Base-by-base conservation (phyloP, 1,140 invertebrate genomes). In the Trinorchestia longiramus region DNA sequence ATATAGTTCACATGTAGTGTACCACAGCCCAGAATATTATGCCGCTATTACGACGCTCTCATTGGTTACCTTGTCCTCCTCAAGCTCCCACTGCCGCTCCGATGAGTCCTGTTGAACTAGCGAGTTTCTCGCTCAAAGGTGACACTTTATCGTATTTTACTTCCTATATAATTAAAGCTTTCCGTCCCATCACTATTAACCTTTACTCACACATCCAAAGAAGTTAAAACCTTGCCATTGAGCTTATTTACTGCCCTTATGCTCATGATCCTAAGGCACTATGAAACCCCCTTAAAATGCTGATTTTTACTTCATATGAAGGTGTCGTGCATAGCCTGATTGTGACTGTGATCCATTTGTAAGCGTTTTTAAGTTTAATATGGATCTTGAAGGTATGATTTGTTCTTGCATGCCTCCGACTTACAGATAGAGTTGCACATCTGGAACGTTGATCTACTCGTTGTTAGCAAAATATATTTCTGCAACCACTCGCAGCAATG, bases 51-150 rank as follows among this genome's bases (percentile, higher is more conserved):
- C 62, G 62, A 11, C 8, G 28, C 62, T 77, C 62, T 77, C 62
- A 77, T 28, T 77, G 62, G 62, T 77, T 77, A 77, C 62, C 88
- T 96, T 95, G n/a, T 43, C 40, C 53, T 95, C 87, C 28, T 40
- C 43, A 94, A 97, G 97, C 95, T 95, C 95, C 95, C 95, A 62
- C 87, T 47, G 95, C 95, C 19, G 95, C 95, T n/a, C 95, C 62
- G 44, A 88, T 87, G 87, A 87, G 87, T 77, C 95, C 57, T 43
- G 95, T 87, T 44, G 95, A 95, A 62, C 44, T 62, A 17, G 43
- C 44, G 92, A 94, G 44, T 47, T 94, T 94, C 92, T 47, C 92
- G 44, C 44, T 77, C 91, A 95, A 96, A 91, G 94, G 43, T 87
- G 95, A 43, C 44, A 96, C 43, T 53, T 96, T 96, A 0, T 96